Base-by-base conservation (phyloP, 2,797 vertebrate genomes). In the Sebastes kiyomatsui region DNA sequence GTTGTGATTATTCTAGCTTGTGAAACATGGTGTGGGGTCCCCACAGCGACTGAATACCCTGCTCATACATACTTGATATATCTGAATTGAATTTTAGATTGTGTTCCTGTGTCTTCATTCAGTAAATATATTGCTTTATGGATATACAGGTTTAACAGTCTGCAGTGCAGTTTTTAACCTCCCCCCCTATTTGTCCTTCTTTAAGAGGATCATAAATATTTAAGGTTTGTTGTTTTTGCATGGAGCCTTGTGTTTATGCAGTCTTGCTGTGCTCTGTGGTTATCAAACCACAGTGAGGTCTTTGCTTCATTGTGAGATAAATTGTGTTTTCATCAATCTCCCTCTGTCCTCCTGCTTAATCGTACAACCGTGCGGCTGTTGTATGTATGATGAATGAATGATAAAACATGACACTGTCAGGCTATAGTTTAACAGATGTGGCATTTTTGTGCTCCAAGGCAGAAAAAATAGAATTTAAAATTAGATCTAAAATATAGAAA, bases 141-240 rank as follows among this genome's bases (percentile, higher is more conserved):
- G 46, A 30, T 69, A 32, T 28, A 79, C 55, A 66, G 35, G 42
- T 75, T 68, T 30, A 71, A 75, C 25, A 67, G 69, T 66, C 68
- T 86, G 76, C 72, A 74, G 65, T 68, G 77, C 38, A 46, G 61
- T 68, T 73, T 77, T 85, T 68, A 64, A 83, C 75, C 64, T 66
- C 35, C 33, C 35, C 27, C 58, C n/a, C 49, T 69, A 33, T 80
- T 77, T 84, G 68, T 79, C 54, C 23, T 82, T 80, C 56, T 84
- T 81, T 66, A 70, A 55, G 38, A 77, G 38, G 25, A 81, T 83
- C 87, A 89, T 92, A 75, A 88, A 93, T 91, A 86, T 89, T 89
- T 86, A 83, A 88, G 52, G 55, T 72, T 32, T 83, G 38, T 75
- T 85, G 32, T 75, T 85, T 79, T 75, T 79, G 56, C 67, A 72